Percentiles rank a stretch among this genome's conserved stretches.
These are phyloP conservation scores for Heteronetta atricapilla DNA, from an alignment of 2,113 vertebrate species.

Conservation along the genomic window DNA sequence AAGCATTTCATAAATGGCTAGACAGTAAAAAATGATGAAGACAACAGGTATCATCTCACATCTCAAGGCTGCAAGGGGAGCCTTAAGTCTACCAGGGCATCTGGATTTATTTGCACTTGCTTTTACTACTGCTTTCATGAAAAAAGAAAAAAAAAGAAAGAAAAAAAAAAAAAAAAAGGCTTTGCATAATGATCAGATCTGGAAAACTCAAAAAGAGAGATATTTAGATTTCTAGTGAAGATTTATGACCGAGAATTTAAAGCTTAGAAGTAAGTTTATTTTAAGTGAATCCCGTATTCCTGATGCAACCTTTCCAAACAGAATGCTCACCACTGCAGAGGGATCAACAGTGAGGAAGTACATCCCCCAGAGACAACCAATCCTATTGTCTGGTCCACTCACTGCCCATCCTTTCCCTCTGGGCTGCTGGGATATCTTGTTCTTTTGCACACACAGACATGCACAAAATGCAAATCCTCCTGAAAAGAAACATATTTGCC, in stretches of 20 bases:
- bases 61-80: constrained; percentile 19
- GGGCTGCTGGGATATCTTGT: neutral
- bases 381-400: neutral
- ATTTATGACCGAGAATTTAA: constrained; percentile 17
- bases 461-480: neutral
- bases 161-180: neutral
- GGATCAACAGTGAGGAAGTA: neutral
- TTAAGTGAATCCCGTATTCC: neutral
- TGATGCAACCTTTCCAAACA: neutral
- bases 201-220: neutral
- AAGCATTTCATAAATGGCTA: constrained; percentile 58
- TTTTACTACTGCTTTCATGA: neutral
- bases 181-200: constrained; percentile 15
- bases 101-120: constrained; percentile 39
- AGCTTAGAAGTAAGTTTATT: neutral
- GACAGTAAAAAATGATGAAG: constrained; percentile 61
- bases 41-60: constrained; percentile 35
- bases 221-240: constrained; percentile 20
- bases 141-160: neutral
- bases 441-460: neutral
- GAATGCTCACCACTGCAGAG: neutral
- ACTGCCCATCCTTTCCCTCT: neutral
- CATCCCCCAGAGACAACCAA: neutral
- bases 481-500: neutral
- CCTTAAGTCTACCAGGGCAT: neutral